Evolutionary conservation across 2,113 vertebrate species (phyloP).

Genomic region (Sphaerodactylus townsendi): DNA sequence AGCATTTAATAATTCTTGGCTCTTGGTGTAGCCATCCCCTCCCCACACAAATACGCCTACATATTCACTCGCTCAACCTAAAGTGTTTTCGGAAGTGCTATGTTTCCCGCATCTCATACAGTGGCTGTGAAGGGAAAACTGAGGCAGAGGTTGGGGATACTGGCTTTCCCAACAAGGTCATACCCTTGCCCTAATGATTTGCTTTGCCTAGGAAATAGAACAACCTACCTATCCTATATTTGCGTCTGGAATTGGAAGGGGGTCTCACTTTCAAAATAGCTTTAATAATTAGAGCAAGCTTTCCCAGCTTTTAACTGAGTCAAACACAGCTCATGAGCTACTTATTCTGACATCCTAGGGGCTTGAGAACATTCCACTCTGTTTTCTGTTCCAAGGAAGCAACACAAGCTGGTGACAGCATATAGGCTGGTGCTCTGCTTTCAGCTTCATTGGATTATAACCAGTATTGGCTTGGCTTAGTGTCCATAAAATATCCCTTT

Average conservation of each 20-base stretch:
- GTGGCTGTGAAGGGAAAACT: conserved; percentile 43
- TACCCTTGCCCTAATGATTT: neutral
- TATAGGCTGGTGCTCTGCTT: neutral
- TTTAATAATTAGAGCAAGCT: neutral
- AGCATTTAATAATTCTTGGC: conserved; percentile 67
- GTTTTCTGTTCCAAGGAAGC: neutral
- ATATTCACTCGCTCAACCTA: conserved; percentile 33
- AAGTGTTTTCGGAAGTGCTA: conserved; percentile 69
- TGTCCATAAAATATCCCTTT: neutral
- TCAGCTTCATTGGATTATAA: neutral
- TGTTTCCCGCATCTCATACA: conserved; percentile 49
- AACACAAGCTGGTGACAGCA: neutral
- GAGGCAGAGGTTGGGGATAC: conserved; percentile 35
- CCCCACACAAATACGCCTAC: conserved; percentile 10
- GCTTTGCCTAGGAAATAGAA: neutral
- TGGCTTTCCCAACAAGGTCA: conserved; percentile 21
- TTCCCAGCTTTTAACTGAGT: neutral
- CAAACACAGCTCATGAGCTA: neutral
- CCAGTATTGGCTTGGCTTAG: neutral
- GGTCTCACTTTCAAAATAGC: neutral
- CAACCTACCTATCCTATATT: neutral
- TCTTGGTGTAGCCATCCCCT: conserved; percentile 45
- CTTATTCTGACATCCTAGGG: neutral
- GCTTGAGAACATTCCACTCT: neutral
- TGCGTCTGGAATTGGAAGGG: neutral